These are phyloP conservation scores for Theristicus caerulescens DNA, from an alignment of 2,113 vertebrate species.

Conservation along the genomic window DNA sequence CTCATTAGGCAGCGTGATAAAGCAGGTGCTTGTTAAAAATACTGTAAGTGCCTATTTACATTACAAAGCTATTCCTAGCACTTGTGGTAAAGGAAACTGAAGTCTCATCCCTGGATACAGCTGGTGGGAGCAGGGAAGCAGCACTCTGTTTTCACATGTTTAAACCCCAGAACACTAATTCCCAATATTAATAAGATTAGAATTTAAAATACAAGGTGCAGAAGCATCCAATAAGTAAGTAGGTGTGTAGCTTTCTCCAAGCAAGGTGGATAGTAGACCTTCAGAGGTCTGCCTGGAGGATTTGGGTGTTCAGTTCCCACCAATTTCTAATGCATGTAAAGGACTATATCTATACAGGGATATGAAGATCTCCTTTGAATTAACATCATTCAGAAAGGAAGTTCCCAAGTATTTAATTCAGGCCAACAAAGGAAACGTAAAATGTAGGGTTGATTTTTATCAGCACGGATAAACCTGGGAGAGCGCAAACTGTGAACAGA, in stretches of 20 bases:
- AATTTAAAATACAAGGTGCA: not conserved
- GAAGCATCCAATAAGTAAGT: not conserved
- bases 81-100: not conserved
- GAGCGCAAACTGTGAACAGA: not conserved
- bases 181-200: not conserved
- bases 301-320: not conserved
- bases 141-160: not conserved
- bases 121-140: not conserved
- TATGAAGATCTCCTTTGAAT: not conserved
- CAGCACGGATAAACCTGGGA: not conserved
- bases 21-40: conserved; percentile 48
- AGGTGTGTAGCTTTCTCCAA: not conserved
- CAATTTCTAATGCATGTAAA: not conserved
- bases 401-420: not conserved
- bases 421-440: not conserved
- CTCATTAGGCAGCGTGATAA: conserved; percentile 35
- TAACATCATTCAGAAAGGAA: not conserved
- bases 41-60: conserved; percentile 27
- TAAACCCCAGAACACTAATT: not conserved
- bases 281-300: not conserved
- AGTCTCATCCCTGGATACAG: not conserved
- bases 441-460: not conserved
- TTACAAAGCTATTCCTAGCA: conserved; percentile 21
- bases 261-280: not conserved
- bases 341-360: not conserved